Conservation (phyloP, 2,888 invertebrate genomes). For the Drosophila heteroneura region DNA sequence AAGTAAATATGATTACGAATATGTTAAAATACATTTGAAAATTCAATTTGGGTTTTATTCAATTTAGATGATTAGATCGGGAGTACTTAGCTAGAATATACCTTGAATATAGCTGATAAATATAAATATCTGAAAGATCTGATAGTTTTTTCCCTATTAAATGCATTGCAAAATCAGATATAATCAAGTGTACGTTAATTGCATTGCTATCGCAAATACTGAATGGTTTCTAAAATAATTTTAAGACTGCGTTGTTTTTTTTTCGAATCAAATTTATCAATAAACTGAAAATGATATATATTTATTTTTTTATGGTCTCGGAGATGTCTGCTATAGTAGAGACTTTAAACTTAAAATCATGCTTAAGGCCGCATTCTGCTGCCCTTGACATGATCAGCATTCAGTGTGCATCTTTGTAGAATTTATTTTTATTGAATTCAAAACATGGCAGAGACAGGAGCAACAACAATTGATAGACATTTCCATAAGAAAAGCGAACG, state of each 20-base stretch:
- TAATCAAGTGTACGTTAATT: not conserved
- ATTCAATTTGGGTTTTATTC: not conserved
- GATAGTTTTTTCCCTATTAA: not conserved
- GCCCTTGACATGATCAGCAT: not conserved
- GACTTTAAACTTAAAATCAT: constrained; percentile 29
- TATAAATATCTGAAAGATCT: not conserved
- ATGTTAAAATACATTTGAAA: not conserved
- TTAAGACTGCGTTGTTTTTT: not conserved
- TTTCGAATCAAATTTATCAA: not conserved
- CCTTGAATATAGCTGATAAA: not conserved
- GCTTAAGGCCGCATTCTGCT: constrained; percentile 18
- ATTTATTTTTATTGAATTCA: constrained; percentile 45
- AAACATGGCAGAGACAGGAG: constrained; percentile 12
- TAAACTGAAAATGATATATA: not conserved
- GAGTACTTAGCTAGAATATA: not conserved
- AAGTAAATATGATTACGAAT: not conserved
- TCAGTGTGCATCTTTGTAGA: constrained; percentile 8
- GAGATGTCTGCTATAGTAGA: not conserved
- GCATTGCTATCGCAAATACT: not conserved
- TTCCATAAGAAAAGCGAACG: constrained; percentile 38
- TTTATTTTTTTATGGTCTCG: not conserved
- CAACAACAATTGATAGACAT: constrained; percentile 31
- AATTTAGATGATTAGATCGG: not conserved
- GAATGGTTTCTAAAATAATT: not conserved
- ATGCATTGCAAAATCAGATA: too few species aligned